Percentiles rank a stretch among this genome's conserved stretches.
phyloP scores from a whole-genome alignment of 2,113 vertebrate genomes.

The Sinocyclocheilus grahami region DNA sequence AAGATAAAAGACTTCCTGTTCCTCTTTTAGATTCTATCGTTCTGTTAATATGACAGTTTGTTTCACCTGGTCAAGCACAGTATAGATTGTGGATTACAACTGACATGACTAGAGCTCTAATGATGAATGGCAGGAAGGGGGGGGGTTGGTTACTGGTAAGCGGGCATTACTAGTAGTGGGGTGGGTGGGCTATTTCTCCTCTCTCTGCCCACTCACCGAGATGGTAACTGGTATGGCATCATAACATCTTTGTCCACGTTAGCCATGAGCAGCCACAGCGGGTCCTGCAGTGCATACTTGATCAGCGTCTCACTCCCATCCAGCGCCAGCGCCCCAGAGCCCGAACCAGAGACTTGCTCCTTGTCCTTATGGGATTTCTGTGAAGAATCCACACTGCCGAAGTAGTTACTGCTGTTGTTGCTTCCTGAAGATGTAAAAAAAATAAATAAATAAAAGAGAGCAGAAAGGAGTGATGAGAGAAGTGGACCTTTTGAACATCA shows the following conservation, averaged over 20 bases:
- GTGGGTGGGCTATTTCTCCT: background rate
- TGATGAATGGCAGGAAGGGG: background rate
- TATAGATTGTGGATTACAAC: no score
- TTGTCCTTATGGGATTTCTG: conserved; percentile 84
- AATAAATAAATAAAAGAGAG: background rate
- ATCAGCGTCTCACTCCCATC: conserved; percentile 72
- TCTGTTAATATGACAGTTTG: no score
- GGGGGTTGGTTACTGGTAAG: background rate
- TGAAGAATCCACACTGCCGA: conserved; percentile 90
- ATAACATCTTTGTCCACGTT: conserved; percentile 82
- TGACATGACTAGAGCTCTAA: background rate
- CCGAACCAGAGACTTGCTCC: conserved; percentile 51
- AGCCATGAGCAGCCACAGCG: conserved; percentile 84
- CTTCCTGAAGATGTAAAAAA: conserved; percentile 70
- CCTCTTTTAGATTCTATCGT: no score
- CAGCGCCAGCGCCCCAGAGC: conserved; percentile 47
- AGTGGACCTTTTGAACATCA: background rate
- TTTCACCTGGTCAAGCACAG: no score
- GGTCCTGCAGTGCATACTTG: conserved; percentile 82
- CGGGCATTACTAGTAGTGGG: background rate
- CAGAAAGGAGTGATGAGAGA: background rate
- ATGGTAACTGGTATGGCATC: conserved; percentile 92
- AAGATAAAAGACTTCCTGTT: no score
- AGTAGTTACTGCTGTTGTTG: conserved; percentile 90
- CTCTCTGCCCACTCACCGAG: conserved; percentile 76